Evolutionary conservation across 1,140 invertebrate species (phyloP).

Genomic region (Hyphantria cunea): DNA sequence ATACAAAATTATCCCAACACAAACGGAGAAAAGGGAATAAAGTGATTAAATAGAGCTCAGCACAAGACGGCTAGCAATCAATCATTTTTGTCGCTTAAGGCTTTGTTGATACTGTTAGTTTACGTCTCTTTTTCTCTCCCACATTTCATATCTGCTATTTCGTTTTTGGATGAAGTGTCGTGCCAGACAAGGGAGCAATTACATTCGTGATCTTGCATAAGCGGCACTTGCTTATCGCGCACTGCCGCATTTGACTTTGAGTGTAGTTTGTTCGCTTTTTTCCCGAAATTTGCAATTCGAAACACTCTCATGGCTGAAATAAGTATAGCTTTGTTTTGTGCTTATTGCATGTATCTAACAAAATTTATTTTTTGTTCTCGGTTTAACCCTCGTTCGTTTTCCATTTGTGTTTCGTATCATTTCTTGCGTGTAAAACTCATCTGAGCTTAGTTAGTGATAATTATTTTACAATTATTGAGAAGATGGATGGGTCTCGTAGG

Average conservation of each 20-base stretch:
- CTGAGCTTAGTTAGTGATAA: conserved; percentile 46
- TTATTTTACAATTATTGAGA: conserved; percentile 50
- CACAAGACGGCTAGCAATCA: conserved; percentile 81
- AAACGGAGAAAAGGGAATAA: conserved; percentile 82
- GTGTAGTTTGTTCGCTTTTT: conserved; percentile 73
- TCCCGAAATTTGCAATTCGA: conserved; percentile 78
- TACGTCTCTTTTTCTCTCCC: conserved; percentile 53
- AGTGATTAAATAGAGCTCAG: conserved; percentile 83
- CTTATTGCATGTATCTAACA: conserved; percentile 33
- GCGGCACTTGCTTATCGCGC: conserved; percentile 78
- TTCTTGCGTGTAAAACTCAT: conserved; percentile 21
- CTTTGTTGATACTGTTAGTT: conserved; percentile 65
- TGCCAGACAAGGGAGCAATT: conserved; percentile 81
- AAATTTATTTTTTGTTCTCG: conserved; percentile 20
- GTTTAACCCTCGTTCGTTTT: conserved; percentile 15
- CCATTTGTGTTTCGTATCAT: conserved; percentile 16
- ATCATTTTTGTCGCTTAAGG: conserved; percentile 81
- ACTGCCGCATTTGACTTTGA: conserved; percentile 76
- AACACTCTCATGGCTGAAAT: conserved; percentile 58
- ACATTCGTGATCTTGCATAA: conserved; percentile 83
- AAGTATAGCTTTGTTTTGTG: conserved; percentile 44
- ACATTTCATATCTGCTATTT: conserved; percentile 42
- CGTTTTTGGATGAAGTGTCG: conserved; percentile 68
- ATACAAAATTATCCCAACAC: conserved; percentile 80
- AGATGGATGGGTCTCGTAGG: conserved; percentile 44